Evolutionary conservation across 1,140 invertebrate species (phyloP).

Genomic region (Megathymus violae): DNA sequence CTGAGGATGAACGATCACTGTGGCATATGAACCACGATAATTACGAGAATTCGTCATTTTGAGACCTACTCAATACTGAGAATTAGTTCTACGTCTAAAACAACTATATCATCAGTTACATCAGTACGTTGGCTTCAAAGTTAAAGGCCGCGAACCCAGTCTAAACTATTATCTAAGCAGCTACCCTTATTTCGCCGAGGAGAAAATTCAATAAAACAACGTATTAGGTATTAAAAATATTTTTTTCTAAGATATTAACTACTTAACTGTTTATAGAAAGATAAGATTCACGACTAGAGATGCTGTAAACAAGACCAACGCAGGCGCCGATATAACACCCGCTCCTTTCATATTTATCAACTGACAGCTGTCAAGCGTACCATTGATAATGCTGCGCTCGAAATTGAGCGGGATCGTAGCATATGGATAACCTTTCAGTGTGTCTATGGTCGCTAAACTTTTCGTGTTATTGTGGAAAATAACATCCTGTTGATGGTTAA

Average conservation of each 20-base stretch:
- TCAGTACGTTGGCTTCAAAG: too few species aligned
- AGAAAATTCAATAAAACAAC: constrained; percentile 7
- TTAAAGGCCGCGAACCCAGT: too few species aligned
- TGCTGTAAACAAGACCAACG: constrained; percentile 37
- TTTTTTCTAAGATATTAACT: background rate
- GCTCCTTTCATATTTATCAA: constrained; percentile 11
- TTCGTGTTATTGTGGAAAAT: constrained; percentile 88
- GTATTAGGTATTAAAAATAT: constrained; percentile 2
- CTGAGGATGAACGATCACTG: too few species aligned
- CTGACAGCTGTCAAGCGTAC: constrained; percentile 51
- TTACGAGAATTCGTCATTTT: too few species aligned
- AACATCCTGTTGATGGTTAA: constrained; percentile 85
- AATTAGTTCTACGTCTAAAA: too few species aligned
- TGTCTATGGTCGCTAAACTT: constrained; percentile 71
- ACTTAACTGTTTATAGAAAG: constrained; percentile 29
- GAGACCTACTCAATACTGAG: too few species aligned
- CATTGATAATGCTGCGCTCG: constrained; percentile 55
- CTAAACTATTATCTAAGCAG: too few species aligned
- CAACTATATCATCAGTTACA: too few species aligned
- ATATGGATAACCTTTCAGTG: constrained; percentile 71
- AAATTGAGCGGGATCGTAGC: constrained; percentile 66
- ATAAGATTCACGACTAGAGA: constrained; percentile 42
- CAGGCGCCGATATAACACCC: constrained; percentile 28
- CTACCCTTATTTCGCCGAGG: too few species aligned
- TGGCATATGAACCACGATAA: too few species aligned